Conservation (phyloP, 23 tunicate genomes). For the Trididemnum nubilum region DNA sequence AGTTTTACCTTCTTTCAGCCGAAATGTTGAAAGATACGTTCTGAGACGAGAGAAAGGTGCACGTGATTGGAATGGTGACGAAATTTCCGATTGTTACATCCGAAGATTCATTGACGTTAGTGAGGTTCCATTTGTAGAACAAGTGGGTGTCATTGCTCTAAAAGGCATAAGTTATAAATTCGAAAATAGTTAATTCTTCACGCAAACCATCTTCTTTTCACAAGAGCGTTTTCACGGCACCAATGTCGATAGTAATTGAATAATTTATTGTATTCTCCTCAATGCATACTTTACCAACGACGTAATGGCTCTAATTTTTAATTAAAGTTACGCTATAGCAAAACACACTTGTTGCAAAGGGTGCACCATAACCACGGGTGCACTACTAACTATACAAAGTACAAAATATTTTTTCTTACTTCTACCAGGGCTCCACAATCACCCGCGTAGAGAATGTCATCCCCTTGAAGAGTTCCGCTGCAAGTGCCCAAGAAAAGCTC, state of each 20-base stretch:
- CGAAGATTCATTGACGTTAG: conserved; percentile 32
- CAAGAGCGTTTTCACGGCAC: too few species aligned
- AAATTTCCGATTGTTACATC: conserved; percentile 15
- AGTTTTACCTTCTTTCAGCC: conserved; percentile 26
- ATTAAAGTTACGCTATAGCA: too few species aligned
- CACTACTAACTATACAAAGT: too few species aligned
- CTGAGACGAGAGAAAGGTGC: conserved; percentile 17
- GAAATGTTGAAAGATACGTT: conserved; percentile 33
- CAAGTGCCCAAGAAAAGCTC: conserved; percentile 21
- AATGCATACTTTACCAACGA: background rate
- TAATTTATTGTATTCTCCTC: too few species aligned
- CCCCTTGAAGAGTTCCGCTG: conserved; percentile 23
- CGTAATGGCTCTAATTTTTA: too few species aligned
- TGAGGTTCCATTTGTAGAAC: conserved; percentile 35
- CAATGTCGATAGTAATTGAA: too few species aligned
- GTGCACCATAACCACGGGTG: too few species aligned
- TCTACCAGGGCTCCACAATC: conserved; percentile 12
- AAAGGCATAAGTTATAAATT: background rate
- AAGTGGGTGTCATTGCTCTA: conserved; percentile 30
- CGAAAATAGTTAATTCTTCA: background rate
- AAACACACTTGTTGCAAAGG: too few species aligned
- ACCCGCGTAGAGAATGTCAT: conserved; percentile 14
- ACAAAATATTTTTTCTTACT: too few species aligned
- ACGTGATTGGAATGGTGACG: conserved; percentile 40
- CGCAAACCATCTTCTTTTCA: background rate